Evolutionary conservation across 2,113 vertebrate genomes (phyloP).

Genomic region (Alligator sinensis): DNA sequence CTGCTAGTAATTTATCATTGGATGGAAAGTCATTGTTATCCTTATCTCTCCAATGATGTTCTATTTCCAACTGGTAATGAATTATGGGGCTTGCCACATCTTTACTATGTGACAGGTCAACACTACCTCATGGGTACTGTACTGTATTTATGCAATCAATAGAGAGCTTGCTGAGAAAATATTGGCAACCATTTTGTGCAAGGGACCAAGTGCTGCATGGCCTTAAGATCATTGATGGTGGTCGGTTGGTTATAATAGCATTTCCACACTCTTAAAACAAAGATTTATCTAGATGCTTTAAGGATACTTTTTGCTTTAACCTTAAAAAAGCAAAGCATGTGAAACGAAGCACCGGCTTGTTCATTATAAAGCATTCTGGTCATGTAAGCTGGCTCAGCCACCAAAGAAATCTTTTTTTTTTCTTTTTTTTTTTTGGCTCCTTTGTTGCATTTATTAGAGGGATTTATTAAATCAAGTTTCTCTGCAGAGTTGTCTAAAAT

Average conservation of each 20-base stretch:
- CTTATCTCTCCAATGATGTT: conserved; percentile 90
- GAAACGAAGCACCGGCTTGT: conserved; percentile 33
- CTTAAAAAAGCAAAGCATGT: conserved; percentile 18
- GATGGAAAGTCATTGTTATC: conserved; percentile 89
- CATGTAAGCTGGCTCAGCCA: conserved; percentile 61
- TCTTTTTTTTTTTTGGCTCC: not conserved
- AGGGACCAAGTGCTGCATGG: conserved; percentile 30
- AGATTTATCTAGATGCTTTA: not conserved
- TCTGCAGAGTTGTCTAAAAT: not conserved
- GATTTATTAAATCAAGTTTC: conserved; percentile 63
- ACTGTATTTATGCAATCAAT: conserved; percentile 77
- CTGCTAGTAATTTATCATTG: conserved; percentile 90
- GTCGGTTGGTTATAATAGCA: not conserved
- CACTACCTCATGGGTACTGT: conserved; percentile 68
- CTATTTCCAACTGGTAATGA: conserved; percentile 88
- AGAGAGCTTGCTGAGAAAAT: conserved; percentile 55
- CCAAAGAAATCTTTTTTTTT: conserved; percentile 39
- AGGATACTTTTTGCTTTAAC: conserved; percentile 15
- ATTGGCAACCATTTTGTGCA: conserved; percentile 45
- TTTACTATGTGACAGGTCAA: conserved; percentile 76
- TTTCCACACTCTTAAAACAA: not conserved
- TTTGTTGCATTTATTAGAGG: conserved; percentile 57
- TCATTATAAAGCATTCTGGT: conserved; percentile 58
- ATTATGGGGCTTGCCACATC: conserved; percentile 81
- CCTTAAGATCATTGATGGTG: not conserved